Evolutionary conservation across 1,140 invertebrate genomes (phyloP), one percentile per base, ranked within the genome.

Genomic region (Anagrus nilaparvatae): DNA sequence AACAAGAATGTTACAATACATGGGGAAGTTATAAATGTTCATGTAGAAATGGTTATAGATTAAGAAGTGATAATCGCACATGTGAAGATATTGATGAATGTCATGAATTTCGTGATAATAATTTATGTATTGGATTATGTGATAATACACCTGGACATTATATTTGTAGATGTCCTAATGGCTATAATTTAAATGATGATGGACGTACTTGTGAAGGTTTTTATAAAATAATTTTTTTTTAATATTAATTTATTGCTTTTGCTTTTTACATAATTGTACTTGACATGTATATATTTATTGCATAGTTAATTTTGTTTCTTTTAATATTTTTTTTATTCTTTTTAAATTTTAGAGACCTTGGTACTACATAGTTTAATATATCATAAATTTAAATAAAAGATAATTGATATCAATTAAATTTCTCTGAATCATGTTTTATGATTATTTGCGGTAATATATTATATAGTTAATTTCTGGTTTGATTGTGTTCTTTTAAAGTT

Each of bases 41-140:
- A 2, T 93, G 88, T 53, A 70, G 80, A 7, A 55, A 67, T 2
- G 89, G 89, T 0, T 91, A 78, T 57, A 71, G 72, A 3, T 58
- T 92, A 0, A 76, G 74, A 34, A 1, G 57, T 1, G 86, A 92
- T 51, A 86, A 87, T 54, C 75, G 77, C 67, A 81, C 84, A 0
- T 90, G 86, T 60, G 67, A 71, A 47, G 92, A 96, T 58, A 74
- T 95, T 21, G 81, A 97, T 60, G 92, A 97, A 60, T 97, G 92
- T 57, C 71, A 73, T 38, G 73, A 81, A 48, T 79, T 77, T 21
- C 78, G 78, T 49, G 73, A 76, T 4, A 70, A 78, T 36, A 75
- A 77, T 36, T 58, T 90, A 2, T 94, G 90, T 56, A 74, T 84
- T 41, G 90, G 91, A 0, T 70, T 76, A n/a, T 95, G 91, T 60